These are phyloP conservation scores for Saimiri boliviensis DNA, from an alignment of 2,113 vertebrate genomes.

Conservation along the genomic window DNA sequence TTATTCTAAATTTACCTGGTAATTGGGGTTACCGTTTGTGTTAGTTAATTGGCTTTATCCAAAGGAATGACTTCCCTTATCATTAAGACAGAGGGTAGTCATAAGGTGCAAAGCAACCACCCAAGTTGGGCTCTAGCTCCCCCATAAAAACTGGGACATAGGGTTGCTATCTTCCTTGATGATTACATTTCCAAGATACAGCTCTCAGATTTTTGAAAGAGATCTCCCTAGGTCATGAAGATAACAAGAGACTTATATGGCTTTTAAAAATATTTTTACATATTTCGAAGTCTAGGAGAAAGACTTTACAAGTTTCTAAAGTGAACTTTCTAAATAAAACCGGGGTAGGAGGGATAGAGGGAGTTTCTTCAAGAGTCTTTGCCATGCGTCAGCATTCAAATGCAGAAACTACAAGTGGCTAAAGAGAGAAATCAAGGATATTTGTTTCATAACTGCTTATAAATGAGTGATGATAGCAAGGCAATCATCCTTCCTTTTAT, in stretches of 20 bases:
- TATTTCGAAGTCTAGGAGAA: not conserved
- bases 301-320: not conserved
- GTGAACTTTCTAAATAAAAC: not conserved
- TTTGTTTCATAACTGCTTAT: not conserved
- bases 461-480: not conserved
- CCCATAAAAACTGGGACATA: not conserved
- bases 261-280: not conserved
- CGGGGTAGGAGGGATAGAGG: no score
- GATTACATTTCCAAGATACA: not conserved
- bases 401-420: not conserved
- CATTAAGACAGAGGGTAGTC: not conserved
- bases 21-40: not conserved
- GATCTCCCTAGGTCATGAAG: not conserved
- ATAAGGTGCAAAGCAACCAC: not conserved
- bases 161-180: not conserved
- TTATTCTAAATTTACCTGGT: not conserved
- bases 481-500: not conserved
- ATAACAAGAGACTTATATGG: not conserved
- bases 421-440: slow-evolving; percentile 4
- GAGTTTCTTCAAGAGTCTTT: not conserved
- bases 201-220: not conserved
- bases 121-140: not conserved
- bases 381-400: not conserved
- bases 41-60: not conserved
- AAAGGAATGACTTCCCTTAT: not conserved